Evolutionary conservation across 2,797 vertebrate genomes (phyloP).

Genomic region (Hemitrygon akajei): DNA sequence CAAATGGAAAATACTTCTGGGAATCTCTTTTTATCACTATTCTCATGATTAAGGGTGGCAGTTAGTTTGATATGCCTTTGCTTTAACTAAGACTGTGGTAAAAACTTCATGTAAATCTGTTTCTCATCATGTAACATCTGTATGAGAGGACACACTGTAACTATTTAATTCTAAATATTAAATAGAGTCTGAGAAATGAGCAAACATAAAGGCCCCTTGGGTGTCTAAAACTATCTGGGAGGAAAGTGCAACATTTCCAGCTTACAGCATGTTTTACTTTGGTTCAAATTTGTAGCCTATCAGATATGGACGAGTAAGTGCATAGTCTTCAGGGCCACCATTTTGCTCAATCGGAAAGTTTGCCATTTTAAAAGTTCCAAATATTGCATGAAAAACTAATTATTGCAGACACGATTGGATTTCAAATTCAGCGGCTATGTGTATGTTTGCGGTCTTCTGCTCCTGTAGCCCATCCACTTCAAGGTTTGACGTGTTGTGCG

Average conservation of each 20-base stretch:
- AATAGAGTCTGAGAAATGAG: neutral
- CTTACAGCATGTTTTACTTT: neutral
- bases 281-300: neutral
- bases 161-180: constrained; percentile 2
- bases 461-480: no score
- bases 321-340: neutral
- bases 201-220: neutral
- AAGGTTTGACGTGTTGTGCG: no score
- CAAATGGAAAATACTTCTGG: neutral
- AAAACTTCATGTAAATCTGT: constrained; percentile 6
- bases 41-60: neutral
- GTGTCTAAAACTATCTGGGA: neutral
- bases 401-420: neutral
- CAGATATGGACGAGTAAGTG: neutral
- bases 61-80: neutral
- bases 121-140: neutral
- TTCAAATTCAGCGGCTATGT: neutral
- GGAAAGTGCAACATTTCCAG: neutral
- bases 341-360: neutral
- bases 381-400: neutral
- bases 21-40: neutral
- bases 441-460: neutral
- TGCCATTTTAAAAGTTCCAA: neutral
- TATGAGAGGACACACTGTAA: neutral
- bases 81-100: neutral